These are phyloP conservation scores for Clarias gariepinus DNA, from an alignment of 2,113 vertebrate genomes.

Conservation along the genomic window DNA sequence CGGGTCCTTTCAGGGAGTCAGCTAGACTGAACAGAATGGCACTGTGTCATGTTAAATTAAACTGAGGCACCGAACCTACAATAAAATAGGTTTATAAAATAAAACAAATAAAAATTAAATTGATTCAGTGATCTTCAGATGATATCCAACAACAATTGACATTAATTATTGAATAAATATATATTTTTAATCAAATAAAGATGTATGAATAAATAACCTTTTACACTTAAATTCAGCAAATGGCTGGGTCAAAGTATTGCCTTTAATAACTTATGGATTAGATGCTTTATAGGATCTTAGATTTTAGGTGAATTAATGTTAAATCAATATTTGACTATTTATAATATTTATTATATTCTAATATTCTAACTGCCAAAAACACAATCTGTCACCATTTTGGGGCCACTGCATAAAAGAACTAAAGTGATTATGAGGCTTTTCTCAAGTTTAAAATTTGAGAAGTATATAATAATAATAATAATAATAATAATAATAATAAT, in stretches of 20 bases:
- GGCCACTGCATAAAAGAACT: background rate
- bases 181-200: background rate
- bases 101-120: background rate
- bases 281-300: background rate
- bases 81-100: background rate
- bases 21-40: background rate
- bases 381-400: constrained; percentile 1
- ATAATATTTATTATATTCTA: too few relatives aligned
- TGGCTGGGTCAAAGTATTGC: constrained; percentile 37
- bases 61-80: background rate
- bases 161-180: background rate
- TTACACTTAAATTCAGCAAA: constrained; percentile 21
- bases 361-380: background rate
- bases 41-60: background rate
- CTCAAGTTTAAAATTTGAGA: too few relatives aligned
- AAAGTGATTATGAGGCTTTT: background rate
- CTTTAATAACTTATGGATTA: background rate
- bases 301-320: background rate
- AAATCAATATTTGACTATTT: too few relatives aligned
- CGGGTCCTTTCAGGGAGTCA: background rate
- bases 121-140: background rate
- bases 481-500: too few relatives aligned
- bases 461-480: too few relatives aligned
- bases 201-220: background rate
- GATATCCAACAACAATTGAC: background rate